These are phyloP conservation scores for Achatina immaculata DNA, from an alignment of 1,140 invertebrate species.

Conservation along the genomic window DNA sequence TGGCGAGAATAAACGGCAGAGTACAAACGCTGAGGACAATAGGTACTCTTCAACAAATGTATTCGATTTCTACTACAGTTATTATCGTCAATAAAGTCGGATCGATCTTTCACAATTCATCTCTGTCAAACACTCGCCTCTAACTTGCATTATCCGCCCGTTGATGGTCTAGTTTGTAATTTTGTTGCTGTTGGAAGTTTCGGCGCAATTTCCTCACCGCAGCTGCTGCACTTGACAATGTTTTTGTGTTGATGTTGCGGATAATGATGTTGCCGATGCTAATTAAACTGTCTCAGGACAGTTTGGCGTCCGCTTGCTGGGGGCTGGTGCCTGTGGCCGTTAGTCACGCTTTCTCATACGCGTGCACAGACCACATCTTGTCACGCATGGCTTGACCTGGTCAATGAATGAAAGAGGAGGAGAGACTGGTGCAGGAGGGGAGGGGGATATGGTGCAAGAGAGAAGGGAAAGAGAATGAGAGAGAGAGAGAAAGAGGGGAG, in stretches of 20 bases:
- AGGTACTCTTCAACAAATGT: too few relatives aligned
- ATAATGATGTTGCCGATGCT: not conserved
- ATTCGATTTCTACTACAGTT: too few relatives aligned
- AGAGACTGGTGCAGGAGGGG: not conserved
- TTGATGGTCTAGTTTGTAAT: too few relatives aligned
- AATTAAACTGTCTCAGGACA: constrained; percentile 2
- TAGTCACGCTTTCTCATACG: not conserved
- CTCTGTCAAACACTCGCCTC: too few relatives aligned
- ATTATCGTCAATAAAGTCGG: too few relatives aligned
- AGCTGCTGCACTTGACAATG: not conserved
- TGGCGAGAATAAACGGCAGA: too few relatives aligned
- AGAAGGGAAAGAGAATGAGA: not conserved
- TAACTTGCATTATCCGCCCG: too few relatives aligned
- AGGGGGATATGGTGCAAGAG: not conserved
- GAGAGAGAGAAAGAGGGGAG: not conserved
- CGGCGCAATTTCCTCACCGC: too few relatives aligned
- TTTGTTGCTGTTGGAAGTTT: too few relatives aligned
- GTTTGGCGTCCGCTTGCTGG: not conserved
- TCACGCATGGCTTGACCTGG: not conserved
- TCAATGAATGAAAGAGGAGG: too few relatives aligned
- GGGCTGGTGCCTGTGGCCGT: not conserved
- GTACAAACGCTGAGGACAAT: too few relatives aligned
- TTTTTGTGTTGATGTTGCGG: not conserved
- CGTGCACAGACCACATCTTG: not conserved
- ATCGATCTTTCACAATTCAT: too few relatives aligned